Conservation (phyloP, 1,140 invertebrate genomes). For the Scaptomyza graminum region DNA sequence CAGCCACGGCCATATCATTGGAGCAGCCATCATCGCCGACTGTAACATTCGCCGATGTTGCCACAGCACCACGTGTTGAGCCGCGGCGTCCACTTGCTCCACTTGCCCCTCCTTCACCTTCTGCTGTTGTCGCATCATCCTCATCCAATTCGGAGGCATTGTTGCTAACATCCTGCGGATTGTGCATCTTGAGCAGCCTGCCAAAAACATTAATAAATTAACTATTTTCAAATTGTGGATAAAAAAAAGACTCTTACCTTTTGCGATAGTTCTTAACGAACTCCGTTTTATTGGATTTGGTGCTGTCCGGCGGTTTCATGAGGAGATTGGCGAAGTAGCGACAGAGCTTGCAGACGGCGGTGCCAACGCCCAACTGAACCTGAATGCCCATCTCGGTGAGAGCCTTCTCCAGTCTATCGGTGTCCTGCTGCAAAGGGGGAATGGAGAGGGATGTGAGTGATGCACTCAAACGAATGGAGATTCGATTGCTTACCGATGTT, state of each 20-base stretch:
- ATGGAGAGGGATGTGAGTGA: not conserved
- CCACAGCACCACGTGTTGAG: slow-evolving; percentile 15
- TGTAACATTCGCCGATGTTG: not conserved
- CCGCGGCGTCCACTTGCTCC: slow-evolving; percentile 79
- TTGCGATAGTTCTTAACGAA: slow-evolving; percentile 89
- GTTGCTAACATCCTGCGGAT: slow-evolving; percentile 88
- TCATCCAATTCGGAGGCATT: slow-evolving; percentile 77
- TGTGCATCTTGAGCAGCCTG: slow-evolving; percentile 89
- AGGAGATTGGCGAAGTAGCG: slow-evolving; percentile 89
- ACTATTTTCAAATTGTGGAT: too few relatives aligned
- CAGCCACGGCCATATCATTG: slow-evolving; percentile 55
- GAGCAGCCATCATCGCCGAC: slow-evolving; percentile 24
- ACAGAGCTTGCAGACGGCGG: slow-evolving; percentile 91
- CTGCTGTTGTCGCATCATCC: slow-evolving; percentile 58
- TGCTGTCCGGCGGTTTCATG: slow-evolving; percentile 85
- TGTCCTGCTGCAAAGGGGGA: slow-evolving; percentile 84
- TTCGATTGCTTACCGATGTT: slow-evolving; percentile 82
- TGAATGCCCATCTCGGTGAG: slow-evolving; percentile 88
- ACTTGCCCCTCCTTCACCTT: slow-evolving; percentile 18
- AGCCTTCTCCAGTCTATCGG: slow-evolving; percentile 87
- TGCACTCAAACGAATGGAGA: fast-evolving
- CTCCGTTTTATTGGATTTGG: slow-evolving; percentile 85
- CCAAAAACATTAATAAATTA: too few relatives aligned
- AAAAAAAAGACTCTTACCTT: too few relatives aligned
- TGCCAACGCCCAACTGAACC: slow-evolving; percentile 85